These are phyloP conservation scores for Synanthedon vespiformis DNA, from an alignment of 2,888 invertebrate species.

Conservation along the genomic window DNA sequence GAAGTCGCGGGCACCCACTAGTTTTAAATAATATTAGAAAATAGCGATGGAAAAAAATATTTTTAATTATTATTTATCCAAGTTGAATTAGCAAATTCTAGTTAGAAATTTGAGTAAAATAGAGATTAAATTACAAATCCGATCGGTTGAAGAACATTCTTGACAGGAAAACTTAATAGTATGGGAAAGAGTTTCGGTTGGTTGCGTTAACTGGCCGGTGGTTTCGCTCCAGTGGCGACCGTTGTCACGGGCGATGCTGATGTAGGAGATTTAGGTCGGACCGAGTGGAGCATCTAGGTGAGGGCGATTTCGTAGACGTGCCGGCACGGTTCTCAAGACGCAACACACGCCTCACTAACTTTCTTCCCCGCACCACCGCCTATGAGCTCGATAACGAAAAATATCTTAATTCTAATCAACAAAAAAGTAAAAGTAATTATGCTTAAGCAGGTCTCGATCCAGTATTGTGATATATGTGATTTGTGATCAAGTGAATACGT, in stretches of 20 bases:
- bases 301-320: constrained; percentile 3
- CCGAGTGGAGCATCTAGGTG: background rate
- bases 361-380: constrained; percentile 12
- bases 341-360: constrained; percentile 37
- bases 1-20: too few relatives aligned
- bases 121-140: background rate
- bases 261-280: background rate
- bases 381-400: background rate
- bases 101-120: background rate
- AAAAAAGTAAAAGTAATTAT: background rate
- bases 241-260: constrained; percentile 5
- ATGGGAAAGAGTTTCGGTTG: constrained; percentile 1
- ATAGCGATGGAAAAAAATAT: too few relatives aligned
- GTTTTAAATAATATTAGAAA: too few relatives aligned
- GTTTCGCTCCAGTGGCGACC: constrained; percentile 12
- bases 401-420: background rate
- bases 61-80: too few relatives aligned
- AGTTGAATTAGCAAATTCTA: too few relatives aligned
- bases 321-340: constrained; percentile 39
- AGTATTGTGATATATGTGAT: too few relatives aligned
- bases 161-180: constrained; percentile 4
- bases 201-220: constrained; percentile 11
- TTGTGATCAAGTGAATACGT: too few relatives aligned
- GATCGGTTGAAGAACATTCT: background rate
- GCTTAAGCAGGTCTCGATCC: too few relatives aligned